Conservation (phyloP, 2,888 invertebrate species). For the Philhelius pedissequus region DNA sequence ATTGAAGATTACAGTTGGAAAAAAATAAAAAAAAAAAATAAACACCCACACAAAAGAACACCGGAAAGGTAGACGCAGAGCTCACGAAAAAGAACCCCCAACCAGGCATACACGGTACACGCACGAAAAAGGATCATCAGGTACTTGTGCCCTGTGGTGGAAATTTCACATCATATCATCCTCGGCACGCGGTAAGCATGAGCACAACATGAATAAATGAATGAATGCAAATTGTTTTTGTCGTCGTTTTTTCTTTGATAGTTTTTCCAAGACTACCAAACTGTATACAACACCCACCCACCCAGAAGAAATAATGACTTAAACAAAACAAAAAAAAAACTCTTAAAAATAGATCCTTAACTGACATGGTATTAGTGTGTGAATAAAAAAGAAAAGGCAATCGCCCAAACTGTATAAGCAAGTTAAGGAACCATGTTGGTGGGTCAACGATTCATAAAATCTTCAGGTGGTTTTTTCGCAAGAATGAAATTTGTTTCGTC, state of each 20-base stretch:
- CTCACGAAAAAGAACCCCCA: slow-evolving; percentile 25
- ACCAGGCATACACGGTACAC: slow-evolving; percentile 37
- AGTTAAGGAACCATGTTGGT: slow-evolving; percentile 62
- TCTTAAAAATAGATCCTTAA: slow-evolving; percentile 1
- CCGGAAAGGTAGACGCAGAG: slow-evolving; percentile 14
- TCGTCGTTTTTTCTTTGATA: background rate
- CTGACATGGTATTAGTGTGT: slow-evolving; percentile 42
- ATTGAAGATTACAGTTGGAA: slow-evolving; percentile 11
- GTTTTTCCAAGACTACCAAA: background rate
- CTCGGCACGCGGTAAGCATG: slow-evolving; percentile 50
- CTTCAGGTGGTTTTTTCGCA: slow-evolving; percentile 69
- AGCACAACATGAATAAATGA: slow-evolving; percentile 66
- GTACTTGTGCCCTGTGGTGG: background rate
- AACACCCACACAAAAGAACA: background rate
- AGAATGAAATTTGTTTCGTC: background rate
- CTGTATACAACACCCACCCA: background rate
- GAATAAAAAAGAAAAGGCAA: background rate
- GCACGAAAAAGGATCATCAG: slow-evolving; percentile 20
- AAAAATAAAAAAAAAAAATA: background rate
- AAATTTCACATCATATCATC: background rate
- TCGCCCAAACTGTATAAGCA: slow-evolving; percentile 11
- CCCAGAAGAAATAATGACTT: background rate
- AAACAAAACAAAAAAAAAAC: too few relatives aligned
- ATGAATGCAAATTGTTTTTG: slow-evolving; percentile 50
- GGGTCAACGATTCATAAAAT: slow-evolving; percentile 69